Evolutionary conservation across 2,113 vertebrate species (phyloP), one percentile per base, ranked within the genome.

Genomic region (Chaenocephalus aceratus): DNA sequence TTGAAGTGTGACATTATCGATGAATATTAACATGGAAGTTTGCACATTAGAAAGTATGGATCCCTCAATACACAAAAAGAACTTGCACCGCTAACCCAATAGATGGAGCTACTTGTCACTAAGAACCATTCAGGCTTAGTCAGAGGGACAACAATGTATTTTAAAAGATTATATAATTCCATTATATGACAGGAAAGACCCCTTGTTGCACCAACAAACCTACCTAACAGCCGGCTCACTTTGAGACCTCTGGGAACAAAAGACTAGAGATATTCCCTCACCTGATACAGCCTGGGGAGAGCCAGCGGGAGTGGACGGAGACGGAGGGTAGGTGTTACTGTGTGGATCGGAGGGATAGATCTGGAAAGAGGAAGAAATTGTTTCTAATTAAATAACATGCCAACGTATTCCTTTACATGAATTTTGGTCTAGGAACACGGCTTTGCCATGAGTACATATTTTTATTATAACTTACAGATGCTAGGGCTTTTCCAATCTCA

Each of bases 301-400:
- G 72, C 97, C 97, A 64, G 97, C 97, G 0, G 97, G 98, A 18
- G 98, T 97, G 0, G 98, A 97, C 6, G 98, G 97, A 75, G 95
- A 97, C 0, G 97, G 96, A 0, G 97, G 97, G 93, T 97, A 99
- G 91, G 95, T 95, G 89, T 94, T 97, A 93, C 97, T 96, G 80
- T 96, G 97, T 80, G 96, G 97, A 79, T 99, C 98, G 0, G 97
- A 96, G 53, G 98, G 97, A 89, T 99, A 99, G 88, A 99, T 99
- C 98, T 99, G 91, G 10, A 88, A 5, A 90, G 5, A 86, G 10
- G 8, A 90, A 16, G 44, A 72, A 60, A 13, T 3, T 3, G 3
- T 46, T 79, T 67, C 75, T 6, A 78, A 74, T 65, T 57, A 16
- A 68, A 60, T 64, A 1, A 81, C 49, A 82, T 10, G 36, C 12